Evolutionary conservation across 2,888 invertebrate species (phyloP), one percentile per base, ranked within the genome.

Genomic region (Limnephilus marmoratus): DNA sequence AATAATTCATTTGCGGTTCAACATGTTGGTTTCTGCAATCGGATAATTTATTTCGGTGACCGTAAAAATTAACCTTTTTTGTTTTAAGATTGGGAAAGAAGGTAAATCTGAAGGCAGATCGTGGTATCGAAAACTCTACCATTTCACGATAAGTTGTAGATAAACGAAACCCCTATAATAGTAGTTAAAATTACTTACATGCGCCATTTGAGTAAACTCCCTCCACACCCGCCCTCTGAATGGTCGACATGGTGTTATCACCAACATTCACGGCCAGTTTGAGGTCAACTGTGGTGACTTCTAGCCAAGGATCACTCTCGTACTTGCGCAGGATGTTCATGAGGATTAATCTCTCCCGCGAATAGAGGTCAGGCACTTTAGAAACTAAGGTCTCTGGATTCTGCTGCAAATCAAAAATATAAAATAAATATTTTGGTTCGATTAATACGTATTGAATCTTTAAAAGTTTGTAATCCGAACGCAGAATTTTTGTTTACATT

Each of bases 221-320:
- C 15, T 91, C 91, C 12, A 93, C 90, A n/a, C 53, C 53, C 0
- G 92, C 93, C 81, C 92, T 93, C 82, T 93, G 88, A 15, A 94
- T 91, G 15, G 90, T 90, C 2, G 93, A 93, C 92, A 93, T 93
- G 81, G 92, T 92, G 88, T 94, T 94, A 53, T 94, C 94, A 7
- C 94, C 94, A 13, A 45, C 82, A 15, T 91, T 93, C 87, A 90
- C 90, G 0, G 91, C 93, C n/a, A 45, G 82, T 5, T 90, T 68
- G 15, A 93, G 15, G 2, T 92, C 83, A 9, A 94, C 81, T 31
- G 91, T 85, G 15, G 49, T 85, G 24, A 94, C 91, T 18, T 68
- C 82, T 3, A 94, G 68, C 81, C 83, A 88, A 0, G 92, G 90
- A 41, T 94, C 94, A 15, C 91, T 80, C 53, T 93, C 92, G n/a